Conservation (phyloP, 2,888 invertebrate species). For the Pterostichus niger region DNA sequence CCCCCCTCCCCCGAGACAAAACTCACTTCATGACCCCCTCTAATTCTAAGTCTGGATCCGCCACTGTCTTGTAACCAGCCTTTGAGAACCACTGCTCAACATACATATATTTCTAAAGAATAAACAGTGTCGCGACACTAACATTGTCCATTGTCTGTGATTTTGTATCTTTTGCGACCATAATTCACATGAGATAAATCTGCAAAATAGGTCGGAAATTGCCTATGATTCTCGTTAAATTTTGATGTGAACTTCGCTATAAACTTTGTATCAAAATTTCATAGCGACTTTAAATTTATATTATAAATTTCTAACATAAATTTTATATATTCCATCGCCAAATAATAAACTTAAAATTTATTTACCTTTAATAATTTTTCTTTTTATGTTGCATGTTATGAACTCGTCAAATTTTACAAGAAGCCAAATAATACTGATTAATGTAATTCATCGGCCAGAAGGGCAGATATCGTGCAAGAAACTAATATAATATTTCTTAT, state of each 20-base stretch:
- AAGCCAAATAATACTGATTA: too few relatives aligned
- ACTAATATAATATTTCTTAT: too few relatives aligned
- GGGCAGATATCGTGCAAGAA: too few relatives aligned
- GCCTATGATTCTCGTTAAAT: constrained; percentile 12
- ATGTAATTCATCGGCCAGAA: too few relatives aligned
- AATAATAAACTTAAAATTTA: background rate
- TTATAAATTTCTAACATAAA: background rate
- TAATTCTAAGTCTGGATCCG: too few relatives aligned
- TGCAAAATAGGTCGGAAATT: background rate
- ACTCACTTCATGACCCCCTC: too few relatives aligned
- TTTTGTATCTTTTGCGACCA: background rate
- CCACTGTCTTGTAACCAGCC: too few relatives aligned
- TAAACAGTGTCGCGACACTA: background rate
- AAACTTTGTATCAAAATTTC: background rate
- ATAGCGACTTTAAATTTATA: background rate
- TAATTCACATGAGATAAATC: background rate
- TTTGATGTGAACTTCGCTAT: background rate
- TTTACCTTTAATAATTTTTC: background rate
- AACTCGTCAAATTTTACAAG: too few relatives aligned
- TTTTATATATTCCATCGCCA: background rate
- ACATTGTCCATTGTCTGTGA: background rate
- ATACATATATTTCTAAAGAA: too few relatives aligned
- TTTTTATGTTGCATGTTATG: background rate
- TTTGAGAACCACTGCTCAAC: too few relatives aligned
- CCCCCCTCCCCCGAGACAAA: too few relatives aligned